Evolutionary conservation across 1,140 invertebrate species (phyloP).

Genomic region (Tetramorium alpestre): DNA sequence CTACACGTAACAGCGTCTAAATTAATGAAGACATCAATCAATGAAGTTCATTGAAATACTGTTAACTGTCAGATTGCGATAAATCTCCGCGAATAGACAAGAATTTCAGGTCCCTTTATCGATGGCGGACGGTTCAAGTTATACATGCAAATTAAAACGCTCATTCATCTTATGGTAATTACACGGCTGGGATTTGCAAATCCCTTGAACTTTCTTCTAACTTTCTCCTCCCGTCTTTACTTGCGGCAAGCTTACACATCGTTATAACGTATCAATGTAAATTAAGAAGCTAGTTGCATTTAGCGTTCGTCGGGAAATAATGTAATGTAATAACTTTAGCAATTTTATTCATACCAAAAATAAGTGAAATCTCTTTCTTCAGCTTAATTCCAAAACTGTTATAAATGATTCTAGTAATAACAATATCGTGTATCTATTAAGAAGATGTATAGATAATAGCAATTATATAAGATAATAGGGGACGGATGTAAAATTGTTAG

Average conservation of each 20-base stretch:
- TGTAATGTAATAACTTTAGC: background rate
- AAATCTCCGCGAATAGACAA: background rate
- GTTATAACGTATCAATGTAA: conserved; percentile 37
- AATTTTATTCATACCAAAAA: background rate
- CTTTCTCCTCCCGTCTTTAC: conserved; percentile 33
- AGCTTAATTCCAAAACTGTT: background rate
- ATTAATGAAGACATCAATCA: background rate
- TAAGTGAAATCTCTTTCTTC: background rate
- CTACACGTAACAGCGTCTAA: background rate
- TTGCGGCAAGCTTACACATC: conserved; percentile 25
- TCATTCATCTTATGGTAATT: conserved; percentile 61
- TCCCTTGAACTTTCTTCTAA: conserved; percentile 58
- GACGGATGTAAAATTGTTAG: background rate
- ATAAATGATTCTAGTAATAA: background rate
- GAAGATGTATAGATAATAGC: background rate
- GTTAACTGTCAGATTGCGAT: background rate
- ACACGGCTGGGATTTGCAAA: conserved; percentile 56
- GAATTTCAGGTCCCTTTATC: conserved; percentile 36
- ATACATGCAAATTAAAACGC: conserved; percentile 59
- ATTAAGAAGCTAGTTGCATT: conserved; percentile 17
- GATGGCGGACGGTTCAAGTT: conserved; percentile 26
- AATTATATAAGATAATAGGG: background rate
- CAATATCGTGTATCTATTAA: background rate
- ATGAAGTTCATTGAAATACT: conserved; percentile 5
- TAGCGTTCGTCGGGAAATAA: background rate